A percentile compares a stretch with the other conserved stretches of the same genome.
phyloP scores from a whole-genome alignment of 2,888 invertebrate species.

The Sarcophaga rosellei region DNA sequence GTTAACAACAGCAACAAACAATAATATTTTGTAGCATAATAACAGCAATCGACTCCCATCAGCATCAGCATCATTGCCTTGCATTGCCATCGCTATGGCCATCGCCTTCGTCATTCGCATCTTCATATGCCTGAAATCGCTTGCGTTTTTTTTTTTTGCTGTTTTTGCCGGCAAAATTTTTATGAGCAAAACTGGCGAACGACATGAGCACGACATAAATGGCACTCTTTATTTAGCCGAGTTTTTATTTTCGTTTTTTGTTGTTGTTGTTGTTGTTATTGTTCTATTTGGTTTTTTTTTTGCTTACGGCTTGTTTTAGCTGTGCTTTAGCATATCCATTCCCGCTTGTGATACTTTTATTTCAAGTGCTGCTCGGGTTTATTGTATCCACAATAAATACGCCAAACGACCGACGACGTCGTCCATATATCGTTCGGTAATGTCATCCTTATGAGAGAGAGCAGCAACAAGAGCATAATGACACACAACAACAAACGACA shows the following conservation, averaged over 20 bases:
- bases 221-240: slow-evolving; percentile 51
- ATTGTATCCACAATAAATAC: slow-evolving; percentile 45
- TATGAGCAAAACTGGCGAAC: slow-evolving; percentile 44
- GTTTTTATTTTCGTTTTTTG: neutral
- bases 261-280: too few species aligned
- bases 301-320: neutral
- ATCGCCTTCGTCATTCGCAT: slow-evolving; percentile 5
- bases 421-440: slow-evolving; percentile 32
- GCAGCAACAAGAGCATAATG: neutral
- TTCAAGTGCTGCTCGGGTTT: slow-evolving; percentile 28
- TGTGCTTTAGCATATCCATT: neutral
- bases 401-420: neutral
- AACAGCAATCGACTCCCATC: slow-evolving; percentile 39
- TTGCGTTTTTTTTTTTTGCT: slow-evolving; percentile 17
- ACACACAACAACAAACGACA: slow-evolving; percentile 32
- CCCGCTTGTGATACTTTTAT: neutral
- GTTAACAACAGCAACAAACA: slow-evolving; percentile 25
- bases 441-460: slow-evolving; percentile 45
- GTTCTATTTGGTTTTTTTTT: too few species aligned
- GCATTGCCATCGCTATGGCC: neutral
- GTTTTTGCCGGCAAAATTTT: slow-evolving; percentile 36
- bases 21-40: neutral
- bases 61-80: slow-evolving; percentile 14
- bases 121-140: neutral
- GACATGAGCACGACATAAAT: slow-evolving; percentile 65